Percentiles rank a stretch among this genome's conserved stretches.
phyloP scores from a whole-genome alignment of 1,140 invertebrate genomes.

The Tribolium madens region DNA sequence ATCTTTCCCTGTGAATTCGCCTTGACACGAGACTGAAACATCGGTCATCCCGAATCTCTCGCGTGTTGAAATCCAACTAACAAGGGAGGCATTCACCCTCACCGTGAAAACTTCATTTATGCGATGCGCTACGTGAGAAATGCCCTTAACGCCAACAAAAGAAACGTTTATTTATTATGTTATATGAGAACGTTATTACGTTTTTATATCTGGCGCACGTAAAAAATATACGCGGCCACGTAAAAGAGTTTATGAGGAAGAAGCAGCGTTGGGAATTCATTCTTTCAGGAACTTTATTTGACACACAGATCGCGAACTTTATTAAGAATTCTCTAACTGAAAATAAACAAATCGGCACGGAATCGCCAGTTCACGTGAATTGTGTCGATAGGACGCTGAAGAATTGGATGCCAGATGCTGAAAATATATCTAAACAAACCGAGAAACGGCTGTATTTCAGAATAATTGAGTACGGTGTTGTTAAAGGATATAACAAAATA shows the following conservation, averaged over 20 bases:
- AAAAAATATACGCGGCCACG: slow-evolving; percentile 44
- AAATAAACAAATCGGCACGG: slow-evolving; percentile 35
- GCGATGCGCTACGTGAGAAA: slow-evolving; percentile 44
- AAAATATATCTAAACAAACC: not conserved
- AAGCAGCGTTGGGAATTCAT: slow-evolving; percentile 26
- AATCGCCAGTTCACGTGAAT: slow-evolving; percentile 1
- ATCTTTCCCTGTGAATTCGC: not conserved
- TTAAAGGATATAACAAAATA: not conserved
- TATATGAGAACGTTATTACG: slow-evolving; percentile 46
- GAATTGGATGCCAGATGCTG: not conserved
- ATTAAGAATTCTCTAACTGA: slow-evolving; percentile 36
- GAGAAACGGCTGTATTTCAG: not conserved
- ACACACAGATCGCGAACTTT: slow-evolving; percentile 25
- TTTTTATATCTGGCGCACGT: slow-evolving; percentile 44
- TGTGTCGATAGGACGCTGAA: not conserved
- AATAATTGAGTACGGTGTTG: not conserved
- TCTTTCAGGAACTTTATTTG: slow-evolving; percentile 34
- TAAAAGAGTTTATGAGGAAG: slow-evolving; percentile 42
- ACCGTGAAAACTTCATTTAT: slow-evolving; percentile 48
- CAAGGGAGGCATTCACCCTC: slow-evolving; percentile 42
- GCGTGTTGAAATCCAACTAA: slow-evolving; percentile 40
- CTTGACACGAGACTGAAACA: slow-evolving; percentile 33
- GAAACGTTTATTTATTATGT: slow-evolving; percentile 44
- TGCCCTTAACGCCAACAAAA: slow-evolving; percentile 43
- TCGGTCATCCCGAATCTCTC: slow-evolving; percentile 43